These are phyloP conservation scores for Centropus bengalensis DNA, from an alignment of 2,113 vertebrate species.

Conservation along the genomic window DNA sequence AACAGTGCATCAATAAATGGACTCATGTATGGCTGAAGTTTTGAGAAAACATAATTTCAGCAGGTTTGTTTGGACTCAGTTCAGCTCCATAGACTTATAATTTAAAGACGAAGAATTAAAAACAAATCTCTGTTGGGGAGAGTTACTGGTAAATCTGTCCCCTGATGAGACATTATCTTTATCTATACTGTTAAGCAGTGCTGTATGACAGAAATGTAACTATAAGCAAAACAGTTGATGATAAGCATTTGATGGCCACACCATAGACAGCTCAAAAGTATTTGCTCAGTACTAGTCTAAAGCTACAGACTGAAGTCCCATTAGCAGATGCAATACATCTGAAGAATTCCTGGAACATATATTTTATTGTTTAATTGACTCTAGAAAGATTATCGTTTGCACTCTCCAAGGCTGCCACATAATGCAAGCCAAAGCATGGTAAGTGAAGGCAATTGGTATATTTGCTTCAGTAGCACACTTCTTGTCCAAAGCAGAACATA, in stretches of 20 bases:
- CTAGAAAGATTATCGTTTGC: neutral
- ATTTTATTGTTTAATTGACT: neutral
- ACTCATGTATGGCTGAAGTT: accelerated
- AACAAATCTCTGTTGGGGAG: accelerated
- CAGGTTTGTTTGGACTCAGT: neutral
- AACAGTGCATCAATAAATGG: accelerated
- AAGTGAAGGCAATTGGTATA: constrained; percentile 18
- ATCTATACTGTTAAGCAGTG: neutral
- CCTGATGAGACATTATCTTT: neutral
- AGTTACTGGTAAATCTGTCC: neutral
- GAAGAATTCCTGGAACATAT: neutral
- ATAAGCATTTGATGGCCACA: neutral
- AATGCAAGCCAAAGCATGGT: neutral
- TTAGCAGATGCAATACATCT: neutral
- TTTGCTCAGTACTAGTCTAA: neutral
- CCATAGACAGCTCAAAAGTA: neutral
- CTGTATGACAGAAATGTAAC: neutral
- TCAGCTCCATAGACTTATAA: neutral
- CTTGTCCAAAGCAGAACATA: neutral
- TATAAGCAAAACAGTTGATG: neutral
- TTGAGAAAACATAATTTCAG: neutral
- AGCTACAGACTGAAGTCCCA: neutral
- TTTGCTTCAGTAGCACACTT: constrained; percentile 4
- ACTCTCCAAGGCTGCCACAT: neutral
- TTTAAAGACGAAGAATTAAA: neutral